phyloP scores from a whole-genome alignment of 2,888 invertebrate species.

The Craniophora ligustri region DNA sequence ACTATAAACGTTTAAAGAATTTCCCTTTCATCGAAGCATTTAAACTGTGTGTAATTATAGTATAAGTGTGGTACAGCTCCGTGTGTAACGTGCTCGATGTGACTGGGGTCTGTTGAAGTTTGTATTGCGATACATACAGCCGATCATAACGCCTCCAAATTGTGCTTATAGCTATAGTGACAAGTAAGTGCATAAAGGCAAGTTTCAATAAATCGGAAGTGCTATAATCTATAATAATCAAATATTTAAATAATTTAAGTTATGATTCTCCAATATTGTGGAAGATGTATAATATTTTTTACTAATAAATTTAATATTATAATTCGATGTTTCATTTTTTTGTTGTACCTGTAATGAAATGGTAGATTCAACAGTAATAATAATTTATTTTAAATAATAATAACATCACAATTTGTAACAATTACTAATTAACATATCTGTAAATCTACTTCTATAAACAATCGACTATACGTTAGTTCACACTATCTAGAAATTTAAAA shows the following conservation, averaged over 20 bases:
- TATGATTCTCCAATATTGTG: conserved; percentile 88
- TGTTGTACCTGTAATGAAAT: conserved; percentile 6
- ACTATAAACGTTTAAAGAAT: conserved; percentile 60
- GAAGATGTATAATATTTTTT: conserved; percentile 89
- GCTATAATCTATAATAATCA: conserved; percentile 83
- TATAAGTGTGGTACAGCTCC: conserved; percentile 63
- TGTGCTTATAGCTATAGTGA: conserved; percentile 84
- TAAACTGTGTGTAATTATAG: conserved; percentile 78
- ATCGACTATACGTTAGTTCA: conserved; percentile 1
- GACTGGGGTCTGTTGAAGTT: conserved; percentile 52
- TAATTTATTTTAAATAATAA: conserved; percentile 51
- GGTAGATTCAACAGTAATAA: conserved; percentile 21
- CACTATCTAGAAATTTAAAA: background rate
- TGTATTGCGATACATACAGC: conserved; percentile 45
- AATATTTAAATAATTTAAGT: conserved; percentile 87
- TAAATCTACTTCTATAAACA: conserved; percentile 37
- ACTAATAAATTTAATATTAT: conserved; percentile 89
- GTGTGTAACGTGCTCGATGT: conserved; percentile 63
- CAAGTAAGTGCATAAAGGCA: conserved; percentile 79
- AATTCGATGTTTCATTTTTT: conserved; percentile 74
- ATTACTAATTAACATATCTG: conserved; percentile 27
- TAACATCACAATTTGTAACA: conserved; percentile 55
- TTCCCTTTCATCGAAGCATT: conserved; percentile 77
- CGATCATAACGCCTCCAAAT: conserved; percentile 61
- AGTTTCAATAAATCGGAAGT: conserved; percentile 82